Evolutionary conservation across 2,113 vertebrate genomes (phyloP), one percentile per base, ranked within the genome.

Genomic region (Menidia beryllina): DNA sequence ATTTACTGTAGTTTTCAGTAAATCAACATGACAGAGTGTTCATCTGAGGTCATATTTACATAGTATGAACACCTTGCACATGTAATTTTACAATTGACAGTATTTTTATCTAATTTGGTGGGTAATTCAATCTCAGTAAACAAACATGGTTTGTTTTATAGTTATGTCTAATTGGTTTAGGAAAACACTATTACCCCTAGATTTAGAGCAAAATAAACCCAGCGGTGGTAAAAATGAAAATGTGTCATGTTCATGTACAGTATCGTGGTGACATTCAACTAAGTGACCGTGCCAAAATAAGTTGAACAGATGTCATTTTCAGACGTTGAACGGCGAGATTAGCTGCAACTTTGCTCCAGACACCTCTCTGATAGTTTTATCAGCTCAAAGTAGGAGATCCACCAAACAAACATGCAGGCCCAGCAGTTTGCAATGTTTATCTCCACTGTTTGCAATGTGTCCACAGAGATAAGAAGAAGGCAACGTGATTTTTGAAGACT

Each of bases 381-480:
- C 86, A 76, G 55, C 76, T 53, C 1, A 69, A 75, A 70, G 69
- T 49, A 79, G 65, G 19, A 75, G 39, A 68, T 61, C 64, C 51
- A 63, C 81, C 54, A 82, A 85, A 85, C 84, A 84, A 80, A 62
- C 80, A 34, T 17, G 26, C 4, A 47, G 75, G 27, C 69, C 43
- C 48, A 69, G 58, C 69, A 53, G 49, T 63, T 48, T 25, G 59
- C 69, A 5, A 51, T 11, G 72, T 69, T 82, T 80, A 88, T 84
- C 88, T 83, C 11, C 11, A 38, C 30, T 77, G 85, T 84, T 84
- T 84, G 76, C 63, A 47, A 34, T 25, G 19, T 19, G 60, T 75
- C 54, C 72, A 68, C 36, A 58, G 30, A 76, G 86, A 90, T 90
- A 83, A 86, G 79, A 48, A 47, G 62, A 14, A 63, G 56, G 65